phyloP scores from a whole-genome alignment of 1,140 invertebrate species.

The Phenacoccus solenopsis region DNA sequence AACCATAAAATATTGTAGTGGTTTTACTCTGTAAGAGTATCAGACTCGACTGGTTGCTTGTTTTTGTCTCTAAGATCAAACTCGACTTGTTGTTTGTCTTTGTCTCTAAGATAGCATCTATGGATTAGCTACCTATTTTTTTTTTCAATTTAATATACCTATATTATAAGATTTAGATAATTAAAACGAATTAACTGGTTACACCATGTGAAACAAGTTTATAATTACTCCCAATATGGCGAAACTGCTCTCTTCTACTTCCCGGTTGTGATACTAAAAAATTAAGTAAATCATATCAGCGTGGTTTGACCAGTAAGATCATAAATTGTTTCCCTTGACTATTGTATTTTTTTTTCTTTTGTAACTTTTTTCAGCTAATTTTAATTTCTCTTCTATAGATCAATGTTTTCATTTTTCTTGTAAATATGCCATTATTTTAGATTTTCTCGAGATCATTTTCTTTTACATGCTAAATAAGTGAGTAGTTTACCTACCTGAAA shows the following conservation, averaged over 20 bases:
- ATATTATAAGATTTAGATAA: background rate
- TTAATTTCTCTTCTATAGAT: too few species aligned
- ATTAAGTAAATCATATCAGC: background rate
- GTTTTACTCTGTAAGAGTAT: background rate
- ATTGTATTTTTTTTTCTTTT: background rate
- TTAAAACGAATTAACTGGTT: background rate
- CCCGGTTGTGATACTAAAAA: background rate
- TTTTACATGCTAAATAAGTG: too few species aligned
- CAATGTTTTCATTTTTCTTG: too few species aligned
- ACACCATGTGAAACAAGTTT: background rate
- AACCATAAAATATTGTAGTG: background rate
- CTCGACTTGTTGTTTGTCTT: background rate
- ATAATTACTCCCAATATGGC: background rate
- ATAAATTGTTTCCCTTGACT: background rate
- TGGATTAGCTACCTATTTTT: background rate
- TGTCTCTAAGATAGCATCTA: background rate
- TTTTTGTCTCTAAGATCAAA: background rate
- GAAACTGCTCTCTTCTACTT: background rate
- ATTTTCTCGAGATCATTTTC: too few species aligned
- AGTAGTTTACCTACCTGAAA: too few species aligned
- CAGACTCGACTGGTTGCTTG: background rate
- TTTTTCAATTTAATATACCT: background rate
- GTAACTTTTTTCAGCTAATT: background rate
- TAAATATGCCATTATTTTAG: too few species aligned
- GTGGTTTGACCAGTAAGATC: background rate